Base-by-base conservation (phyloP, 2,888 invertebrate genomes). In the Drosophila phalerata region DNA sequence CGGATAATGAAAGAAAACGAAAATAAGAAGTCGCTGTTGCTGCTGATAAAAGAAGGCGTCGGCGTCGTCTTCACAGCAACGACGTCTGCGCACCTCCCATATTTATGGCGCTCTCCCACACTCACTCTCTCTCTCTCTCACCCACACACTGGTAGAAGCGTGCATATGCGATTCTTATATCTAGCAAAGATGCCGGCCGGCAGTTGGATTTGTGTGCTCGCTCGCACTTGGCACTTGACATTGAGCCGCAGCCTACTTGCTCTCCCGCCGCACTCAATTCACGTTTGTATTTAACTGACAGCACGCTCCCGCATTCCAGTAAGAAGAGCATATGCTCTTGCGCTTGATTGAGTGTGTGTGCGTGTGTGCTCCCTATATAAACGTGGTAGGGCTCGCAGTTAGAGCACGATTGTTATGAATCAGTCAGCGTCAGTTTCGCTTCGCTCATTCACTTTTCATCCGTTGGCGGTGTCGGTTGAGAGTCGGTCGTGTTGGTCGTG, bases 371-470 rank as follows among this genome's bases (percentile, higher is more conserved):
- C 62, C 79, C 66, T 65, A 40, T 79, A 82, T 67, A 58, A 79
- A 79, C 61, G 47, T 28, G 49, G 69, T 70, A 78, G 68, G 63
- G 61, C 56, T 55, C 19, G 49, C 55, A 51, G 62, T 52, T 69
- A 43, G 51, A 60, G 52, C 66, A 52, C 65, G 70, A 74, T 82
- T 83, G 77, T 78, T 69, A 77, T 87, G 82, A 89, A 81, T 87
- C 74, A 83, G 88, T 57, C 72, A 45, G 62, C 32, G 47, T 62
- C 43, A 78, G 69, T 37, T 60, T 66, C 57, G 51, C 45, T 73
- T 48, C 47, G 70, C 73, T 77, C 87, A 83, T 81, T 84, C 76
- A 62, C 69, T 71, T 69, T 53, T 74, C 69, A 88, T 79, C 88
- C 67, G 80, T 89, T 77, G 77, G 58, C 68, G 53, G 77, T 57